These are phyloP conservation scores for Pogona vitticeps DNA, from an alignment of 2,113 vertebrate genomes.

Conservation along the genomic window DNA sequence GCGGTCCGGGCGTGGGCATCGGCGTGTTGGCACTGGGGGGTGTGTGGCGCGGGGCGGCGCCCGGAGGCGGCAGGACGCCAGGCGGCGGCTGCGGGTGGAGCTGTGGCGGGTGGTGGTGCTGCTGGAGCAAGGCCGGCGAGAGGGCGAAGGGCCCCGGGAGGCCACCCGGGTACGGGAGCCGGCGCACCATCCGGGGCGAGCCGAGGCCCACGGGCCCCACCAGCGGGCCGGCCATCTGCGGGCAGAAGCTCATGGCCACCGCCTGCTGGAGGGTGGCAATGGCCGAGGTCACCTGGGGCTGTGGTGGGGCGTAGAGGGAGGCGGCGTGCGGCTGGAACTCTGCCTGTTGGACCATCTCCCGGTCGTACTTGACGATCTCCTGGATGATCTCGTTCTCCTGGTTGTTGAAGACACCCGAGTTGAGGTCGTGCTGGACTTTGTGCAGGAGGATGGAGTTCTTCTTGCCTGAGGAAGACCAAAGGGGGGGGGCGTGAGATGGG, in stretches of 20 bases:
- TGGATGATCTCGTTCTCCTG: slow-evolving; percentile 98
- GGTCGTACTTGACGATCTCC: slow-evolving; percentile 97
- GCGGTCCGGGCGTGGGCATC: slow-evolving; percentile 68
- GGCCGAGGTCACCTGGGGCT: slow-evolving; percentile 84
- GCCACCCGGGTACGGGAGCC: slow-evolving; percentile 85
- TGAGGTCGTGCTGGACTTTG: slow-evolving; percentile 97
- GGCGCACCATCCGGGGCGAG: slow-evolving; percentile 87
- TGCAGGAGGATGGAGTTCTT: slow-evolving; percentile 97
- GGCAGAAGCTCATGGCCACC: slow-evolving; percentile 96
- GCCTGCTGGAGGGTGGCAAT: slow-evolving; percentile 95
- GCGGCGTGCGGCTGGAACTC: slow-evolving; percentile 81
- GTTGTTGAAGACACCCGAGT: slow-evolving; percentile 97
- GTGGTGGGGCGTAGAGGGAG: slow-evolving; percentile 76
- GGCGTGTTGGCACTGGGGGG: slow-evolving; percentile 59
- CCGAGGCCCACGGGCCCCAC: slow-evolving; percentile 81
- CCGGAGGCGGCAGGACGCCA: neutral
- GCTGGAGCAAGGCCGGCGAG: slow-evolving; percentile 82
- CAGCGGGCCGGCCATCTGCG: slow-evolving; percentile 86
- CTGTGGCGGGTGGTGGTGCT: slow-evolving; percentile 72
- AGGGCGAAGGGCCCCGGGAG: slow-evolving; percentile 81
- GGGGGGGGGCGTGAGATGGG: neutral
- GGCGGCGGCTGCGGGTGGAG: slow-evolving; percentile 71
- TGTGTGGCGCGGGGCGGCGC: slow-evolving; percentile 59
- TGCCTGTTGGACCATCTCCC: slow-evolving; percentile 95
- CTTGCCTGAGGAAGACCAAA: slow-evolving; percentile 80